Evolutionary conservation across 1,140 invertebrate genomes (phyloP).

Genomic region (Triops cancriformis): DNA sequence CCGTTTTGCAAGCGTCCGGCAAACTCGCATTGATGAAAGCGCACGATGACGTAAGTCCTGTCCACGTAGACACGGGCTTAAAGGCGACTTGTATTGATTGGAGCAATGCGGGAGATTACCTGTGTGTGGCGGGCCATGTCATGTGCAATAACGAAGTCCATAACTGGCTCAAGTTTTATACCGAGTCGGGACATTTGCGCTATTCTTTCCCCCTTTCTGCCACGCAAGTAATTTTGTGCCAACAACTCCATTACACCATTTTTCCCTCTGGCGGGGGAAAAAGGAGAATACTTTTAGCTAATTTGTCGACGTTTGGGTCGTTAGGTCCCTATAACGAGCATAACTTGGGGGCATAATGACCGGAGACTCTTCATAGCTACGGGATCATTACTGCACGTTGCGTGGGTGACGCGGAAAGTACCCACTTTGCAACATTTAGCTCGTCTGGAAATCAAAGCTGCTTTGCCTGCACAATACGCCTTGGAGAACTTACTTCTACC

Average conservation of each 20-base stretch:
- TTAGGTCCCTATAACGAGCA: slow-evolving; percentile 73
- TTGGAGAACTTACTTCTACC: slow-evolving; percentile 22
- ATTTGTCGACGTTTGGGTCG: neutral
- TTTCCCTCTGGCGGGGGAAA: neutral
- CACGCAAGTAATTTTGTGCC: slow-evolving; percentile 48
- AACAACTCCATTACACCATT: slow-evolving; percentile 15
- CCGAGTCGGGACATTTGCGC: slow-evolving; percentile 59
- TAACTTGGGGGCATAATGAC: slow-evolving; percentile 98
- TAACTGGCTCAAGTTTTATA: slow-evolving; percentile 70
- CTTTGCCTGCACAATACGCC: slow-evolving; percentile 47
- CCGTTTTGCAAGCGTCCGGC: slow-evolving; percentile 80
- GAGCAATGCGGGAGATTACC: slow-evolving; percentile 85
- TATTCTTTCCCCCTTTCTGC: slow-evolving; percentile 67
- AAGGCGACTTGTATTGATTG: slow-evolving; percentile 76
- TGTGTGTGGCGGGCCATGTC: slow-evolving; percentile 74
- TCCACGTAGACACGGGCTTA: slow-evolving; percentile 70
- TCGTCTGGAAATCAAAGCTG: slow-evolving; percentile 56
- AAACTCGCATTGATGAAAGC: slow-evolving; percentile 77
- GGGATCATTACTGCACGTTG: slow-evolving; percentile 71
- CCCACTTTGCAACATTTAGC: slow-evolving; percentile 82
- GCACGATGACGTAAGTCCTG: slow-evolving; percentile 85
- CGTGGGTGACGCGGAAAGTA: slow-evolving; percentile 75
- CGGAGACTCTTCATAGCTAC: slow-evolving; percentile 87
- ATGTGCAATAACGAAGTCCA: slow-evolving; percentile 34
- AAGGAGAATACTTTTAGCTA: neutral